These are phyloP conservation scores for Endotricha flammealis DNA, from an alignment of 2,888 invertebrate species.

Conservation along the genomic window DNA sequence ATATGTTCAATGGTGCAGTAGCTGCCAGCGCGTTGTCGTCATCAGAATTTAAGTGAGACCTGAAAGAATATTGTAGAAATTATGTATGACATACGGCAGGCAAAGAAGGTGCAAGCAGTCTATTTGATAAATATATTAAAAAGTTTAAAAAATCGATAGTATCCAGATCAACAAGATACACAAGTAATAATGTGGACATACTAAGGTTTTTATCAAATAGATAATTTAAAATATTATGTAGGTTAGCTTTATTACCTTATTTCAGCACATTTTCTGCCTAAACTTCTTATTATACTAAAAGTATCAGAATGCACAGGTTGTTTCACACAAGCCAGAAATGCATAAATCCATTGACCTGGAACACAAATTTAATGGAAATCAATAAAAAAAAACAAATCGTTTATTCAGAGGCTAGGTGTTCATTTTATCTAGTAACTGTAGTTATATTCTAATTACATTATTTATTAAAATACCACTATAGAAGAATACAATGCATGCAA, in stretches of 20 bases:
- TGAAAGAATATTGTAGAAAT: conserved; percentile 31
- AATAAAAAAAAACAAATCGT: too few relatives aligned
- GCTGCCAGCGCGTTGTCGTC: conserved; percentile 47
- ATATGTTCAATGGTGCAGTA: conserved; percentile 81
- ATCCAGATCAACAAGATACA: too few relatives aligned
- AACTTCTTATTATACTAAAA: conserved; percentile 79
- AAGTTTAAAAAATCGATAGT: too few relatives aligned
- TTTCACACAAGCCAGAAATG: conserved; percentile 80
- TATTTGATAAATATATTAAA: too few relatives aligned
- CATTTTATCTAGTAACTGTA: too few relatives aligned
- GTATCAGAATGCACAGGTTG: conserved; percentile 83
- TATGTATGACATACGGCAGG: conserved; percentile 1
- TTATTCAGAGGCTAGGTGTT: too few relatives aligned
- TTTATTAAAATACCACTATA: too few relatives aligned
- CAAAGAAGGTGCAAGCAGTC: too few relatives aligned
- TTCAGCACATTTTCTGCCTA: conserved; percentile 81
- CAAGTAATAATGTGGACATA: too few relatives aligned
- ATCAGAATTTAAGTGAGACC: conserved; percentile 54
- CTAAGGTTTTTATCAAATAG: background rate
- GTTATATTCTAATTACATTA: too few relatives aligned
- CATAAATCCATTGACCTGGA: conserved; percentile 84
- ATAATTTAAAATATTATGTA: too few relatives aligned
- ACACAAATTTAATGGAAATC: conserved; percentile 2
- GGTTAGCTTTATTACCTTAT: conserved; percentile 53
- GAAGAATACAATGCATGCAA: too few relatives aligned